Evolutionary conservation across 2,888 invertebrate genomes (phyloP).

Genomic region (Lacanobia wlatinum): DNA sequence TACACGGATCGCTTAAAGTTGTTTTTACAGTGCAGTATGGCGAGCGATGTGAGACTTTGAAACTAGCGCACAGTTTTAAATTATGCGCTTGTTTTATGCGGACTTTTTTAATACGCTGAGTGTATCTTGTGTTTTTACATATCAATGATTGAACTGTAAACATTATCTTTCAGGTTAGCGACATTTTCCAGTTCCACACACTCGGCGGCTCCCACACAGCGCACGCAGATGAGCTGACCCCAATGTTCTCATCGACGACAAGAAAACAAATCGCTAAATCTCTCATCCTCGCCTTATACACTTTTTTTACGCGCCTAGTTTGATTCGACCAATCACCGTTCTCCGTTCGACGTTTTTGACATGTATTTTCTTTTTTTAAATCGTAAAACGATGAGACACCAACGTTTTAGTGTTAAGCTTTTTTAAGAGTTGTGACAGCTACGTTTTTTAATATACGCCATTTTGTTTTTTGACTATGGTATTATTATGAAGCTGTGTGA

Average conservation of each 20-base stretch:
- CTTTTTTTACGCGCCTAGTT: constrained; percentile 66
- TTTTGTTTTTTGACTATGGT: constrained; percentile 28
- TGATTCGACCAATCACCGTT: constrained; percentile 69
- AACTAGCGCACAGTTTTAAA: no score
- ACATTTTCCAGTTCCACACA: constrained; percentile 94
- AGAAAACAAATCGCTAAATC: constrained; percentile 64
- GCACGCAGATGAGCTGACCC: constrained; percentile 85
- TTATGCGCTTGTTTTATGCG: no score
- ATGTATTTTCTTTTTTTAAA: constrained; percentile 53
- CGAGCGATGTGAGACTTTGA: no score
- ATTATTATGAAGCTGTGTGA: constrained; percentile 12
- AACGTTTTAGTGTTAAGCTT: constrained; percentile 73
- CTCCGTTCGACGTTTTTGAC: constrained; percentile 66
- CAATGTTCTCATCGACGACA: constrained; percentile 80
- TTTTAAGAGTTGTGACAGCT: constrained; percentile 75
- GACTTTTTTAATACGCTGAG: no score
- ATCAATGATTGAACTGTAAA: no score
- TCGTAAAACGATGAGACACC: constrained; percentile 80
- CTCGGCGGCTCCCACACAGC: constrained; percentile 90
- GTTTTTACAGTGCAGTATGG: no score
- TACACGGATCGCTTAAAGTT: no score
- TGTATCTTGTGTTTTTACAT: no score
- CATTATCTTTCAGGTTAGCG: constrained; percentile 90
- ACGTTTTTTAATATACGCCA: constrained; percentile 51
- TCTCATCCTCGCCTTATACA: constrained; percentile 74